phyloP scores from a whole-genome alignment of 2,113 vertebrate genomes.

The Tyrannus savana region DNA sequence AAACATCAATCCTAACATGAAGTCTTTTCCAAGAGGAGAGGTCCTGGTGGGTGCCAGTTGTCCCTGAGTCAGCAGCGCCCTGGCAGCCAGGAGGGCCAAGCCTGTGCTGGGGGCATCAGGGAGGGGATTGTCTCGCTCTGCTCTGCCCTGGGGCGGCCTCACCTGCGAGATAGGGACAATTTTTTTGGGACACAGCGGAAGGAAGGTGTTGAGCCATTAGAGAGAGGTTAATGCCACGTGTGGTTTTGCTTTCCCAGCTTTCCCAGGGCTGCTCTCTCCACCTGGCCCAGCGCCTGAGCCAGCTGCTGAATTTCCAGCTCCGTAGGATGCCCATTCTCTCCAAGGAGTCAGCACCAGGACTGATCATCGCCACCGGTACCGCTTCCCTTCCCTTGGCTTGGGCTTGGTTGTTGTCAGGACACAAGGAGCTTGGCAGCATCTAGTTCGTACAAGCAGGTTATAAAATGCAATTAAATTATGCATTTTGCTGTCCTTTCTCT shows the following conservation, averaged over 20 bases:
- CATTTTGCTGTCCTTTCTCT: background rate
- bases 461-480: background rate
- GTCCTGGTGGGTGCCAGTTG: background rate
- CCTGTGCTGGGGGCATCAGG: background rate
- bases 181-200: no score
- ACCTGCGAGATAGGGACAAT: background rate
- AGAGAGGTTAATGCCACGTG: fast-evolving
- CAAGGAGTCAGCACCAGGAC: slow-evolving; percentile 94
- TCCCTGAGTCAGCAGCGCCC: background rate
- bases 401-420: background rate
- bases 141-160: background rate
- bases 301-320: slow-evolving; percentile 93
- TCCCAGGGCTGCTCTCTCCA: slow-evolving; percentile 94
- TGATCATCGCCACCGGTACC: slow-evolving; percentile 93
- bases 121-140: background rate
- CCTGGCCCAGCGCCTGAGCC: slow-evolving; percentile 94
- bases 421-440: background rate
- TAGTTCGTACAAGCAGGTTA: background rate
- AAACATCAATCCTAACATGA: fast-evolving
- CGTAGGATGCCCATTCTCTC: slow-evolving; percentile 93
- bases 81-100: background rate
- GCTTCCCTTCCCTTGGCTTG: background rate
- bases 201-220: no score
- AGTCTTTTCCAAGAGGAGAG: background rate
- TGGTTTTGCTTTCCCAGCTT: slow-evolving; percentile 71